Conservation (phyloP, 2,888 invertebrate genomes). For the Hybos culiciformis region DNA sequence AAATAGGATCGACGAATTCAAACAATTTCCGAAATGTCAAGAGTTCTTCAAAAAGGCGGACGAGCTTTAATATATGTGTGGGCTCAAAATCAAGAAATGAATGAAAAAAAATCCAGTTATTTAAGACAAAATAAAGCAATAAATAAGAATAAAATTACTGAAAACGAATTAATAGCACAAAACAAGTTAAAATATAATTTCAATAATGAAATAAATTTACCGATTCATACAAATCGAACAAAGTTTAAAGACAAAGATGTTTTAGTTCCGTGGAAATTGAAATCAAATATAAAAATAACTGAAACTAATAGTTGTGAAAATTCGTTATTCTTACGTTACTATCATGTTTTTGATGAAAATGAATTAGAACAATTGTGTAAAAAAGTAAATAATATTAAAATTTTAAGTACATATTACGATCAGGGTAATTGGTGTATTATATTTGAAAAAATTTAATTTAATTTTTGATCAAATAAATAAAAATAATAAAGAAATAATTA, state of each 20-base stretch:
- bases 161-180: conserved; percentile 24
- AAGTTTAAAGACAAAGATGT: conserved; percentile 82
- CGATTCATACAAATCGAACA: conserved; percentile 82
- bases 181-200: conserved; percentile 15
- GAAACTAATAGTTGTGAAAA: conserved; percentile 18
- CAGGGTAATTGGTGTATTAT: conserved; percentile 94
- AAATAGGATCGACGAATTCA: conserved; percentile 52
- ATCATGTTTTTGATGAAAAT: conserved; percentile 81
- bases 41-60: conserved; percentile 61
- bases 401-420: conserved; percentile 72
- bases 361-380: conserved; percentile 59
- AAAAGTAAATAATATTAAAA: conserved; percentile 38
- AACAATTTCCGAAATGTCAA: conserved; percentile 61
- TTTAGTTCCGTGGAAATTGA: conserved; percentile 89
- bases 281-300: conserved; percentile 27
- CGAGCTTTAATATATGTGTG: conserved; percentile 84
- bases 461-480: neutral
- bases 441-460: conserved; percentile 42
- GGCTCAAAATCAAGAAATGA: conserved; percentile 76
- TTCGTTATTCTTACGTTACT: conserved; percentile 62
- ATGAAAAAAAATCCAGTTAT: conserved; percentile 53
- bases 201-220: conserved; percentile 28
- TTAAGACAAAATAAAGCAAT: conserved; percentile 47
- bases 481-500: neutral
- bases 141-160: conserved; percentile 32